Conservation (phyloP, 1,140 invertebrate genomes). For the Aphelinus atriplicis region DNA sequence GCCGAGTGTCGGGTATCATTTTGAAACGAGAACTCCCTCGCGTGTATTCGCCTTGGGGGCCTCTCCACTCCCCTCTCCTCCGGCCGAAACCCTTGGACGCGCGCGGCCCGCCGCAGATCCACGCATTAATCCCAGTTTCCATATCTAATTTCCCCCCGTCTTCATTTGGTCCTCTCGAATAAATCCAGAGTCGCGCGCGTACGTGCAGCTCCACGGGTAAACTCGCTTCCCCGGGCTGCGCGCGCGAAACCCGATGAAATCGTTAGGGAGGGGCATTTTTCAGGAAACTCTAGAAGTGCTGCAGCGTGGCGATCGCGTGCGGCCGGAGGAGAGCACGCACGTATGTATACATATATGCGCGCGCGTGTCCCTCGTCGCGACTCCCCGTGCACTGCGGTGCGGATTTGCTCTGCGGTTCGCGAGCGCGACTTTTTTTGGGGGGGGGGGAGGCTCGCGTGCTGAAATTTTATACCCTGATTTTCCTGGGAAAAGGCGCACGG, state of each 20-base stretch:
- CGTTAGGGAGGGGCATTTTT: constrained; percentile 20
- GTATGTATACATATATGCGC: neutral
- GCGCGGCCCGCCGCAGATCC: too few species aligned
- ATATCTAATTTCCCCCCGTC: constrained; percentile 16
- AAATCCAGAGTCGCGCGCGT: too few species aligned
- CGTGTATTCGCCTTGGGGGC: too few species aligned
- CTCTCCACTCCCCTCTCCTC: too few species aligned
- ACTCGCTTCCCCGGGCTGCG: neutral
- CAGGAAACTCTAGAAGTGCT: constrained; percentile 34
- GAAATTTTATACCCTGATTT: constrained; percentile 18
- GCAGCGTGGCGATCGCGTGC: constrained; percentile 9
- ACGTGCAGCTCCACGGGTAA: neutral
- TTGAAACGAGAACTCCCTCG: too few species aligned
- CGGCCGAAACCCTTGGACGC: too few species aligned
- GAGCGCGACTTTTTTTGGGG: neutral
- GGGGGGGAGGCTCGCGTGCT: neutral
- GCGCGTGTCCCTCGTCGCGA: neutral
- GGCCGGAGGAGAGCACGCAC: neutral
- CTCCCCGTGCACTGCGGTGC: neutral
- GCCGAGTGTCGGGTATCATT: neutral
- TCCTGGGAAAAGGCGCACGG: neutral
- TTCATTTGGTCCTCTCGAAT: neutral
- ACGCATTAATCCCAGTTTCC: neutral
- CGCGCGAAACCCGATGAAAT: constrained; percentile 18
- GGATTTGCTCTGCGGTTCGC: constrained; percentile 32